Base-by-base conservation (phyloP, 2,888 invertebrate species). In the Oscheius myriophilus region DNA sequence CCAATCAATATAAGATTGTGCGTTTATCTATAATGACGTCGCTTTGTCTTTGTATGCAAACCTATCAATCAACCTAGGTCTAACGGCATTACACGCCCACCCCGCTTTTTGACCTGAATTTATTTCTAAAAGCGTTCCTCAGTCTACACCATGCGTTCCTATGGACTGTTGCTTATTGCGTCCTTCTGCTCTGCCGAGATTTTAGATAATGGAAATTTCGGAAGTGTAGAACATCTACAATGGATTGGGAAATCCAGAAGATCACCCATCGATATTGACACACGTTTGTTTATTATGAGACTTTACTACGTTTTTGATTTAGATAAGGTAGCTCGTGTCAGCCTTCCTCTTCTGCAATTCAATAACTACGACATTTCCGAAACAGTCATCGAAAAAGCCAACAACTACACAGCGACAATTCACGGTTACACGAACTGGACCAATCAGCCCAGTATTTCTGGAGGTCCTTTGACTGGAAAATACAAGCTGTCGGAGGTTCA, bases 211-310 rank as follows among this genome's bases (percentile, higher is more conserved):
- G 33, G 33, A 33, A 6, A 3, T 9, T 6, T 45, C n/a, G 25
- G 49, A 39, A 11, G 16, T 6, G 12, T 12, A 7, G 61, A 49
- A 25, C n/a, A 49, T 18, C n/a, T 16, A 14, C 12, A 49, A 26
- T 61, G 61, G n/a, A 9, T 61, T 1, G 49, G n/a, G 16, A 26
- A 46, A 33, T 11, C 12, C 18, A 45, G 61, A 21, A 61, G 49
- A 26, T 61, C 61, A n/a, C 61, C 61, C 0, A 61, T 61, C n/a
- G 49, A 61, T 18, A 61, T 61, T 12, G 18, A 61, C 16, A 14
- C 49, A 12, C 39, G 61, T 61, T 25, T 45, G 2, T 23, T n/a
- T n/a, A n/a, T n/a, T n/a, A n/a, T n/a, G n/a, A n/a, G n/a, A n/a
- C n/a, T n/a, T n/a, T n/a, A n/a, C n/a, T n/a, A n/a, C n/a, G n/a